Percentiles rank a stretch among this genome's conserved stretches.
These are phyloP conservation scores for Abrostola triplasia DNA, from an alignment of 2,888 invertebrate genomes.

Conservation along the genomic window DNA sequence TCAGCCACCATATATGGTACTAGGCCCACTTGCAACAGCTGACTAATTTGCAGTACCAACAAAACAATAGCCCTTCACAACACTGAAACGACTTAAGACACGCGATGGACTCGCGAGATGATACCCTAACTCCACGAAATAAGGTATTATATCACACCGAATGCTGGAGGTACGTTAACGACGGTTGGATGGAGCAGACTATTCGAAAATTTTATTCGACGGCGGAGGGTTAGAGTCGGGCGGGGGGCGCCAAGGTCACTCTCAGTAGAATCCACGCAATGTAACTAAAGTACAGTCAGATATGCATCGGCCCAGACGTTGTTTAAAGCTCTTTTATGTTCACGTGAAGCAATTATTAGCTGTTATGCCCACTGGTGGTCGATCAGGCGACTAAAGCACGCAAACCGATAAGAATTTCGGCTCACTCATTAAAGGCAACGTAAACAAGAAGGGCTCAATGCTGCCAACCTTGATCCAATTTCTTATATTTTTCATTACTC, in stretches of 20 bases:
- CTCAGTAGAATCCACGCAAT: slow-evolving; percentile 83
- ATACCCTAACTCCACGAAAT: slow-evolving; percentile 63
- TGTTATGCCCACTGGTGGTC: slow-evolving; percentile 66
- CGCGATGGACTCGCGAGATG: slow-evolving; percentile 62
- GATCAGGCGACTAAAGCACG: slow-evolving; percentile 70
- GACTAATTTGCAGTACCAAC: slow-evolving; percentile 83
- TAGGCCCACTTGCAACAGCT: slow-evolving; percentile 81
- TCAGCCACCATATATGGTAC: slow-evolving; percentile 72
- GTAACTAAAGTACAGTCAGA: slow-evolving; percentile 70
- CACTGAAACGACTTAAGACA: slow-evolving; percentile 62
- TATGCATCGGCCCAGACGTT: slow-evolving; percentile 75
- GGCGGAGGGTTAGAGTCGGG: slow-evolving; percentile 66
- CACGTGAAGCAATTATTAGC: slow-evolving; percentile 78
- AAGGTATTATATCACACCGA: slow-evolving; percentile 64
- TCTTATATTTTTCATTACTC: slow-evolving; percentile 59
- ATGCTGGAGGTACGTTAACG: slow-evolving; percentile 73
- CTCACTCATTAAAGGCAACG: slow-evolving; percentile 75
- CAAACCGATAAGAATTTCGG: slow-evolving; percentile 80
- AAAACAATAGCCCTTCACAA: slow-evolving; percentile 74
- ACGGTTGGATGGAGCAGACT: slow-evolving; percentile 79
- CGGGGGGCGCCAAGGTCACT: slow-evolving; percentile 82
- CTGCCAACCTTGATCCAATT: slow-evolving; percentile 77
- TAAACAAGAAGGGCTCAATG: slow-evolving; percentile 70
- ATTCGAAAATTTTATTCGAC: slow-evolving; percentile 81
- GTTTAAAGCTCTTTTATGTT: slow-evolving; percentile 69